A percentile compares a stretch with the other conserved stretches of the same genome.
Evolutionary conservation across 2,888 invertebrate species (phyloP).

Genomic region (Orthosia gracilis): DNA sequence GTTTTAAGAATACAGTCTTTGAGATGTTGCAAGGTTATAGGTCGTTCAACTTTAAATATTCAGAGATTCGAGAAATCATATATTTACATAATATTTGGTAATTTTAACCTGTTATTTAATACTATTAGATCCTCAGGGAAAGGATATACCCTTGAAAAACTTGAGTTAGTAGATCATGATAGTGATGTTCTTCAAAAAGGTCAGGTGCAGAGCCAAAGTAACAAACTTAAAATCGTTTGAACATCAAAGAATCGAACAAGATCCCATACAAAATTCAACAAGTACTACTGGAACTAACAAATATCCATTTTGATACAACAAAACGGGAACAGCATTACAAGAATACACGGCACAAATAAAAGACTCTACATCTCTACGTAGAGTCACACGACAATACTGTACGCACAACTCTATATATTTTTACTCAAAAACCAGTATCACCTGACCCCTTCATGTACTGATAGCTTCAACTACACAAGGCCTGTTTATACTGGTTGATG

Average conservation of each 20-base stretch:
- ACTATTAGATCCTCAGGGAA: no score
- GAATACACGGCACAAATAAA: constrained; percentile 45
- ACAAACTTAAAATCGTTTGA: background rate
- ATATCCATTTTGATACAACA: constrained; percentile 36
- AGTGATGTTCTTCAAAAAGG: no score
- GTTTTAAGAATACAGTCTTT: no score
- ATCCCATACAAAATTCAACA: constrained; percentile 12
- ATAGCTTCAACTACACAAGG: background rate
- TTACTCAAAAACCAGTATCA: constrained; percentile 1
- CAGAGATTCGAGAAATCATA: no score
- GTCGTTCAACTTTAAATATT: background rate
- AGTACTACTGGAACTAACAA: constrained; percentile 13
- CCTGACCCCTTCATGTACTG: background rate
- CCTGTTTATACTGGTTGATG: background rate
- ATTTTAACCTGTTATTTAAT: no score
- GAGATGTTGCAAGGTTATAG: background rate
- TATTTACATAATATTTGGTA: no score
- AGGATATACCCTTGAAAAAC: background rate
- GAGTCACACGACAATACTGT: constrained; percentile 47
- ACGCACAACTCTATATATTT: background rate
- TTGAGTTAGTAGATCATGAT: no score
- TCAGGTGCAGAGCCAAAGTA: background rate
- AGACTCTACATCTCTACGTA: constrained; percentile 16
- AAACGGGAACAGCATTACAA: constrained; percentile 38
- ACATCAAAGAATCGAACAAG: background rate